Base-by-base conservation (phyloP, 2,797 vertebrate species). In the Tapera naevia region DNA sequence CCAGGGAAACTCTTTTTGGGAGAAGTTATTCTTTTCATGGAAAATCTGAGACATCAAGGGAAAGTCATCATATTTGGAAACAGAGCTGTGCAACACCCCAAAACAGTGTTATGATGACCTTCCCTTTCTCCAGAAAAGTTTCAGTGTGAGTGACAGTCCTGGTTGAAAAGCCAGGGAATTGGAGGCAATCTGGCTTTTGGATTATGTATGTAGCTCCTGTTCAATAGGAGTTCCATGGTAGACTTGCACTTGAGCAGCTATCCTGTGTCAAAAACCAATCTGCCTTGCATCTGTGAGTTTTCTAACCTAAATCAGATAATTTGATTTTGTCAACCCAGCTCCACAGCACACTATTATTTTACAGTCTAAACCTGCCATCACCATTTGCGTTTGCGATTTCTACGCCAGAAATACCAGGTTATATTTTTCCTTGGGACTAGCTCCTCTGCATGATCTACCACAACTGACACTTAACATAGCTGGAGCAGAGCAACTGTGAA, bases 321-420 rank as follows among this genome's bases (percentile, higher is more conserved):
- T 82, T 85, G 83, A 67, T 88, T 87, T 94, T 90, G 80, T 73
- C 86, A 84, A 32, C 25, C n/a, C 67, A 90, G 5, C n/a, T 90
- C 46, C 70, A 56, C n/a, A 90, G 32, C 51, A 70, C 62, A 6
- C 86, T 11, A 13, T 39, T 46, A 50, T 79, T 79, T 91, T 91
- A 33, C 64, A 82, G 82, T 82, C 71, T 87, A 91, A 79, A 91
- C 70, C 87, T 82, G 33, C 64, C 62, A 89, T 92, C 54, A 25
- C 35, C 94, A 35, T 84, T 79, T 92, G 12, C 19, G 23, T 27
- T n/a, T 91, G 16, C 48, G 87, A 75, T 60, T 73, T 88, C 76
- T 74, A 70, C 71, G 83, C 94, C 94, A 96, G 89, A 93, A 94
- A 88, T 61, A 81, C 86, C 89, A 95, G 89, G 12, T 62, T 81